Evolutionary conservation across 2,888 invertebrate genomes (phyloP).

Genomic region (Parnassius mnemosyne): DNA sequence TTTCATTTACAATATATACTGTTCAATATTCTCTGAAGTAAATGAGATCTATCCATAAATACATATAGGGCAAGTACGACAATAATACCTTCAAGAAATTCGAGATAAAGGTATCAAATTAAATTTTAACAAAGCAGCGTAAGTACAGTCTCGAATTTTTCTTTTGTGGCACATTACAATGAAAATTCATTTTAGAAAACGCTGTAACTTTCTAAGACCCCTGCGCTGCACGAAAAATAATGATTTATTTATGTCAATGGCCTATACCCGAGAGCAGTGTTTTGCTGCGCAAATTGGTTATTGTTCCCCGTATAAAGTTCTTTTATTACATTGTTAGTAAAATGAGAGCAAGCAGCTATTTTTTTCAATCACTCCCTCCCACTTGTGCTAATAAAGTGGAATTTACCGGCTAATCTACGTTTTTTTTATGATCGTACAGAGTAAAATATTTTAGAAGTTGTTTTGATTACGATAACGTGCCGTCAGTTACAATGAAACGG

Average conservation of each 20-base stretch:
- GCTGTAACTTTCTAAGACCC: conserved; percentile 46
- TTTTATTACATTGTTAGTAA: conserved; percentile 78
- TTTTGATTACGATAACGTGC: conserved; percentile 29
- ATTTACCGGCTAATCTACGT: conserved; percentile 59
- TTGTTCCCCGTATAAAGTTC: conserved; percentile 71
- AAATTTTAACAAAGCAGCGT: conserved; percentile 75
- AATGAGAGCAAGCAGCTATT: conserved; percentile 61
- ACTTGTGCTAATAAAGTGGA: conserved; percentile 60
- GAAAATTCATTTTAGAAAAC: conserved; percentile 62
- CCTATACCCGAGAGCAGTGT: conserved; percentile 61
- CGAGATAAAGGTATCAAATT: conserved; percentile 77
- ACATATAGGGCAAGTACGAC: conserved; percentile 18
- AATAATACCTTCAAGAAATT: conserved; percentile 50
- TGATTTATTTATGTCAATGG: conserved; percentile 81
- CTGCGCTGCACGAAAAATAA: conserved; percentile 55
- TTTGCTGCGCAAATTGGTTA: conserved; percentile 76
- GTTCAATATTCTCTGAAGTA: background rate
- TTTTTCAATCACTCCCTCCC: conserved; percentile 58
- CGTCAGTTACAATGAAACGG: conserved; percentile 35
- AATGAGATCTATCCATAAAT: background rate
- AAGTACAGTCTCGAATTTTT: conserved; percentile 65
- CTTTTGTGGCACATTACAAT: conserved; percentile 76
- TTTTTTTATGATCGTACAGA: conserved; percentile 42
- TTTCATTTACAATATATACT: background rate
- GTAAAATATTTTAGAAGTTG: conserved; percentile 11